phyloP scores from a whole-genome alignment of 2,888 invertebrate genomes.

The Quadroppia sp. region DNA sequence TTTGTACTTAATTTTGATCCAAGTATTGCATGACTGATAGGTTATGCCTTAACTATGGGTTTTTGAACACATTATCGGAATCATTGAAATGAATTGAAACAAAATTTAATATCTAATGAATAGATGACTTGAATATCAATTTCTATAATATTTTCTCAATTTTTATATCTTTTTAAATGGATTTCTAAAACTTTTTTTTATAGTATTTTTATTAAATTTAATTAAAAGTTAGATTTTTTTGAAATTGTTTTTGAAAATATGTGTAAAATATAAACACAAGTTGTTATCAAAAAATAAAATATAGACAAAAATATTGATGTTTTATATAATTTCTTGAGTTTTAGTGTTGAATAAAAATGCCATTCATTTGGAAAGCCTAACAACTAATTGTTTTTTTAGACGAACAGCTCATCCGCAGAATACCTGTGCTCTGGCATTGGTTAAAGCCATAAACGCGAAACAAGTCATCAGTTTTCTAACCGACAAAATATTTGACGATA shows the following conservation, averaged over 20 bases:
- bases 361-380: background rate
- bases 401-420: conserved; percentile 9
- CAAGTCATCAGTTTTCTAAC: conserved; percentile 2
- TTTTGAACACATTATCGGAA: background rate
- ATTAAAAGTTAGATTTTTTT: conserved; percentile 5
- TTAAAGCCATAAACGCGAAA: conserved; percentile 31
- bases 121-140: conserved; percentile 23
- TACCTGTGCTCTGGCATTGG: conserved; percentile 8
- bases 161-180: background rate
- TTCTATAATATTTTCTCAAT: background rate
- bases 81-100: background rate
- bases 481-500: background rate
- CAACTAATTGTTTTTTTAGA: background rate
- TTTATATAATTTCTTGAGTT: conserved; percentile 1
- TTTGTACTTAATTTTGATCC: background rate
- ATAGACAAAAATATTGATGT: no score
- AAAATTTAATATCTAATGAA: background rate
- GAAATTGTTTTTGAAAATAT: background rate
- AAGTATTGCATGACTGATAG: background rate
- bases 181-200: background rate
- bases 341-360: background rate
- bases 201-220: background rate
- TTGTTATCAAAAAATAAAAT: no score
- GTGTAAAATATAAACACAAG: background rate
- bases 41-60: background rate